phyloP scores from a whole-genome alignment of 2,797 vertebrate genomes.

The Falco rusticolus region DNA sequence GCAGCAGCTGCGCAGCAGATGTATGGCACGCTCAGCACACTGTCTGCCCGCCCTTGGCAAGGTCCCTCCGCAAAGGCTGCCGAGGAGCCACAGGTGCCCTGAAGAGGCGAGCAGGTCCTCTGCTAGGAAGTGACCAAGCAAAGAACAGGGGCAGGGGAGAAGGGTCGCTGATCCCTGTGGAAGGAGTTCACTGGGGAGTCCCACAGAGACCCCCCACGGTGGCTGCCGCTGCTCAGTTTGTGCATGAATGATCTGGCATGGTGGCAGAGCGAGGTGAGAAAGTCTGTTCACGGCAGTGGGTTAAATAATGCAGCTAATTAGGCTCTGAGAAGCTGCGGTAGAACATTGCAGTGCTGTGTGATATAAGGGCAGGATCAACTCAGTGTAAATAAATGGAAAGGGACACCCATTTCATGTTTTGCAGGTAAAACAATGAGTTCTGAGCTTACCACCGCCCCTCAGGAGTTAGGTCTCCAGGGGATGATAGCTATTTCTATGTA shows the following conservation, averaged over 20 bases:
- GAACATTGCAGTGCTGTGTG: not conserved
- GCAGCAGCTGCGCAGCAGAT: rapidly evolving
- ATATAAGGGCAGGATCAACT: not conserved
- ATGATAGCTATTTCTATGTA: not conserved
- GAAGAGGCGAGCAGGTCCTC: too few relatives aligned
- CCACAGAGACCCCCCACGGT: too few relatives aligned
- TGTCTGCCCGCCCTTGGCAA: too few relatives aligned
- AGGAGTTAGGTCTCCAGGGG: not conserved
- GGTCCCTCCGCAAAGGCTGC: not conserved
- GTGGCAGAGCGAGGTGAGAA: not conserved
- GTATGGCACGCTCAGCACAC: too few relatives aligned
- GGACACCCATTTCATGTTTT: too few relatives aligned
- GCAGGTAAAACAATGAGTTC: too few relatives aligned
- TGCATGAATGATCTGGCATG: not conserved
- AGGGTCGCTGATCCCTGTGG: not conserved
- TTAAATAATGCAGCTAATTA: not conserved
- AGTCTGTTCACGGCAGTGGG: not conserved
- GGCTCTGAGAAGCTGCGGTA: not conserved
- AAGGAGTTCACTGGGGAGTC: not conserved
- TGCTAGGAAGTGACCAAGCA: too few relatives aligned
- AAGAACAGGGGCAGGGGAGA: not conserved
- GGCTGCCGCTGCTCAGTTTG: not conserved
- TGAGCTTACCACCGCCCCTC: not conserved
- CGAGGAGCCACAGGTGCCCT: not conserved
- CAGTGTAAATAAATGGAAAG: not conserved